phyloP scores from a whole-genome alignment of 2,113 vertebrate genomes.

The Macaca nemestrina region DNA sequence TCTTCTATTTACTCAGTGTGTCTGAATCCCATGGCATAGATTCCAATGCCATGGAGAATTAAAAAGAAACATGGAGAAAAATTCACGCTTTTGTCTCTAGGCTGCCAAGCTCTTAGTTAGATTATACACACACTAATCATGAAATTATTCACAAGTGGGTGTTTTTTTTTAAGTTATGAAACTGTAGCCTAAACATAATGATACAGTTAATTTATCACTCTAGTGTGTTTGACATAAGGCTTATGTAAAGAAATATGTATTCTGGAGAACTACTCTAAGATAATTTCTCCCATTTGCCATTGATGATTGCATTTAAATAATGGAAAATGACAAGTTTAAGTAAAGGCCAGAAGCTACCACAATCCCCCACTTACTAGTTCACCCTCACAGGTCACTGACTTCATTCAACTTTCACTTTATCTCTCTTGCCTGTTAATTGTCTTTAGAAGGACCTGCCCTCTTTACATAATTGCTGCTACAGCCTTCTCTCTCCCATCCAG shows the following conservation, averaged over 20 bases:
- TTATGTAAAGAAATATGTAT: not conserved
- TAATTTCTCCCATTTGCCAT: not conserved
- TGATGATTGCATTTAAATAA: not conserved
- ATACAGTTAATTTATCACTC: not conserved
- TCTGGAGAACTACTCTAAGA: not conserved
- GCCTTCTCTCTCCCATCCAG: no score
- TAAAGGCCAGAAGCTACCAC: not conserved
- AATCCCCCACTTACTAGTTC: not conserved
- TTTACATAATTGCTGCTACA: accelerated
- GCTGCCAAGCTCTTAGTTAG: not conserved
- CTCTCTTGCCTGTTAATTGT: not conserved
- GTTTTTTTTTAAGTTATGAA: not conserved
- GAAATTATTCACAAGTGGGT: not conserved
- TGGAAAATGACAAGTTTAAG: not conserved
- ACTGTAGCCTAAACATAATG: not conserved
- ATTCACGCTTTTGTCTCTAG: not conserved
- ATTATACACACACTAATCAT: not conserved
- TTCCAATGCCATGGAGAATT: not conserved
- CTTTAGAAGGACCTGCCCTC: not conserved
- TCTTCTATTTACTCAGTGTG: accelerated
- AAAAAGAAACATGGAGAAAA: not conserved
- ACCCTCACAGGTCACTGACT: not conserved
- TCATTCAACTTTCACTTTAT: not conserved
- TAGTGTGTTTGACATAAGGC: not conserved
- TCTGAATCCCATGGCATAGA: not conserved